Evolutionary conservation across 1,140 invertebrate species (phyloP).

Genomic region (Nixonia krombeini): DNA sequence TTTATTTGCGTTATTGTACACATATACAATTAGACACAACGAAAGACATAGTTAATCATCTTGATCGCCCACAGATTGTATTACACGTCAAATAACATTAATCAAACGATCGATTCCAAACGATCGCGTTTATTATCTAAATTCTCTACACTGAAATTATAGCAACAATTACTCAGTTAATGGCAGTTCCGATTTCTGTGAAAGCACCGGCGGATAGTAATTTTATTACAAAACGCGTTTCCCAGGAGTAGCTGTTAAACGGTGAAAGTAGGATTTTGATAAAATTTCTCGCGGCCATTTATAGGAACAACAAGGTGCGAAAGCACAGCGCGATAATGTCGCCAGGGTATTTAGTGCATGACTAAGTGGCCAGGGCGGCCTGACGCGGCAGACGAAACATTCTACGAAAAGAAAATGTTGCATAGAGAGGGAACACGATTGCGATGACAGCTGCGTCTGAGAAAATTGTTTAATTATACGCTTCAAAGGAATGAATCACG

Average conservation of each 20-base stretch:
- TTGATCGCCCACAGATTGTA: no score
- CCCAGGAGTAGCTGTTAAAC: slow-evolving; percentile 40
- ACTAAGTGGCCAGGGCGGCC: slow-evolving; percentile 16
- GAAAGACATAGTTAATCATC: no score
- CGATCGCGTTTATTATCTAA: no score
- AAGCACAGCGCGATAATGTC: slow-evolving; percentile 6
- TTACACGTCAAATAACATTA: no score
- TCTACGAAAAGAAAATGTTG: slow-evolving; percentile 2
- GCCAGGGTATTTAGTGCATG: slow-evolving; percentile 54
- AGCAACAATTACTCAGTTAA: neutral
- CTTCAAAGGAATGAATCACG: neutral
- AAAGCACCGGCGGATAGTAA: neutral
- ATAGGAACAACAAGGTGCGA: slow-evolving; percentile 8
- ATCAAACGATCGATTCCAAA: no score
- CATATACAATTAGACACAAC: no score
- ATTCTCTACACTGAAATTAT: no score
- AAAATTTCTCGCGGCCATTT: slow-evolving; percentile 29
- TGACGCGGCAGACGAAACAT: neutral
- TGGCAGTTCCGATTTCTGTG: neutral
- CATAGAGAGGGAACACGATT: neutral
- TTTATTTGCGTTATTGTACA: no score
- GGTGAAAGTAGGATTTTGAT: slow-evolving; percentile 62
- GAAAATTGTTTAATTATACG: neutral
- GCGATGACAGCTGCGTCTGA: neutral
- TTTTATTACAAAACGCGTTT: slow-evolving; percentile 5